Evolutionary conservation across 2,113 vertebrate genomes (phyloP).

Genomic region (Tragelaphus imberbis): DNA sequence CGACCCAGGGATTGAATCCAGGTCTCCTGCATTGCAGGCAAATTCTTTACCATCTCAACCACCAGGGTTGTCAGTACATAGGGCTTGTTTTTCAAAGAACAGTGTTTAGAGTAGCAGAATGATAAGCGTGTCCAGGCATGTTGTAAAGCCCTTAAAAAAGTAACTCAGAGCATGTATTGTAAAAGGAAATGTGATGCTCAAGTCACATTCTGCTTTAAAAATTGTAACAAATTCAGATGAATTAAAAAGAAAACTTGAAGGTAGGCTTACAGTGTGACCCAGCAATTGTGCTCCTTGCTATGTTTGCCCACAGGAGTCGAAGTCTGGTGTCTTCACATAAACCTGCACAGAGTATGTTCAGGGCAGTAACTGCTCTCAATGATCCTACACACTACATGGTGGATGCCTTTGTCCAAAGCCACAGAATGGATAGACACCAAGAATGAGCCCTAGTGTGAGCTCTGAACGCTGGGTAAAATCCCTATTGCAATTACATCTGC

Average conservation of each 20-base stretch:
- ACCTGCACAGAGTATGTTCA: background rate
- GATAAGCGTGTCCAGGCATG: background rate
- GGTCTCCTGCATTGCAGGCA: background rate
- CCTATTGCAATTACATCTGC: background rate
- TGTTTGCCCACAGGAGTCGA: background rate
- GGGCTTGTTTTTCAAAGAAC: background rate
- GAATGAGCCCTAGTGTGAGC: background rate
- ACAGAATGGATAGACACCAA: rapidly evolving
- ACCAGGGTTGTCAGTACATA: background rate
- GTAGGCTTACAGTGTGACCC: background rate
- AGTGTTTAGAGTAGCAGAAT: background rate
- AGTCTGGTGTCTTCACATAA: background rate
- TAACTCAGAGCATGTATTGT: background rate
- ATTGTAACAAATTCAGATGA: background rate
- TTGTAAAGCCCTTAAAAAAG: background rate
- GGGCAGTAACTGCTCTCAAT: background rate
- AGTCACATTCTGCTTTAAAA: background rate
- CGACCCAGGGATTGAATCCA: rapidly evolving
- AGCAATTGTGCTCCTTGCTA: background rate
- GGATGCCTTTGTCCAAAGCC: background rate
- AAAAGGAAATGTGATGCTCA: background rate
- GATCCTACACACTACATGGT: too few relatives aligned
- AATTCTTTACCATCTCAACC: background rate
- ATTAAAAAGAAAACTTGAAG: background rate
- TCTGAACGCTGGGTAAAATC: background rate